Evolutionary conservation across 2,888 invertebrate genomes (phyloP), one percentile per base, ranked within the genome.

Genomic region (Carcina quercana): DNA sequence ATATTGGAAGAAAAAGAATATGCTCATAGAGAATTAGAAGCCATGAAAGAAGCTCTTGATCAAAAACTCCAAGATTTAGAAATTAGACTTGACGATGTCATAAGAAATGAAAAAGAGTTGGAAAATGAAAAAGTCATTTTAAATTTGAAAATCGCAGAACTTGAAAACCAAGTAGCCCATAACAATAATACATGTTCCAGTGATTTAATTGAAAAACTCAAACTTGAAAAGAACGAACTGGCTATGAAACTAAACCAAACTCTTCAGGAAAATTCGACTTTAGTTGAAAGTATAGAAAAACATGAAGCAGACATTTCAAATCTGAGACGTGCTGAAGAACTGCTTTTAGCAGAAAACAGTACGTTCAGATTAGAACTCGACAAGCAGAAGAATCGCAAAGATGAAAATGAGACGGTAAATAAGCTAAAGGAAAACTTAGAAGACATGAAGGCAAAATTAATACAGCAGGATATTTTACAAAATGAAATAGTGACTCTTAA

Each of bases 51-150:
- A 28, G 60, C 69, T 3, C 44, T 84, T 30, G 62, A 75, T 28
- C 57, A 54, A 24, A 70, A 72, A 42, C 47, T 83, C 21, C 68
- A 70, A 25, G 57, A 61, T 3, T 43, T 79, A 36, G 60, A 60
- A 48, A 38, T n/a, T 3, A 59, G 54, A 42, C 37, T 63, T 15
- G 48, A 59, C 33, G 60, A 59, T 41, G 45, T 53, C 20, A 43
- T 47, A 14, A 58, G 51, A 41, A 45, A 54, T 32, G 67, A 56
- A 38, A 42, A 47, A 30, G 53, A 66, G 30, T 28, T 68, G 14
- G 59, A 69, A 40, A 45, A 34, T 22, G 59, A 65, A 28, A 71
- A 63, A 35, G 17, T 31, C 5, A 48, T 36, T 27, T 47, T 74
- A 21, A 53, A 59, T 44, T 51, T 61, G 33, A 59, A 53, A 40